Evolutionary conservation across 2,797 vertebrate genomes (phyloP).

Genomic region (Mareca strepera): DNA sequence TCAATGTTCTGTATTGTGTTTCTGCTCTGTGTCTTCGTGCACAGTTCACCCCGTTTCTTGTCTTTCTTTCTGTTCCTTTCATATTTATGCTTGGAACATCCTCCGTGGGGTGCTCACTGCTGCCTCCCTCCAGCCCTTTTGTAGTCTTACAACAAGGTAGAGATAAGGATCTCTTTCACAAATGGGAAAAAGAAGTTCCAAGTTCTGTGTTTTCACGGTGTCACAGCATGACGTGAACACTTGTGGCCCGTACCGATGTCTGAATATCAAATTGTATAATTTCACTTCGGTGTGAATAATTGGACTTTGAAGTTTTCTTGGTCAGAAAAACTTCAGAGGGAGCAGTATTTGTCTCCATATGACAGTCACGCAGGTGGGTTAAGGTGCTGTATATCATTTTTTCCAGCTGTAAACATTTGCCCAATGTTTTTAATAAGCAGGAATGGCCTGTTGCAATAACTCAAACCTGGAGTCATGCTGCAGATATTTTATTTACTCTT

Average conservation of each 20-base stretch:
- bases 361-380: background rate
- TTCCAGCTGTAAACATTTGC: background rate
- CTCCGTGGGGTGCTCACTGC: fast-evolving
- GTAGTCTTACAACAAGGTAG: fast-evolving
- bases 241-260: background rate
- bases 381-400: background rate
- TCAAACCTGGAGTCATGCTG: background rate
- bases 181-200: background rate
- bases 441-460: background rate
- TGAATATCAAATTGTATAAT: background rate
- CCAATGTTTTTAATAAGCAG: background rate
- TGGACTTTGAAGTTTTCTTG: background rate
- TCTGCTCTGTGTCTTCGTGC: background rate
- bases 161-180: background rate
- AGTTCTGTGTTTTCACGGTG: background rate
- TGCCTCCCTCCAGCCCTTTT: background rate
- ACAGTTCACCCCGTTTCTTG: background rate
- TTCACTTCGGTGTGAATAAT: background rate
- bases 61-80: fast-evolving
- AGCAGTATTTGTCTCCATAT: background rate
- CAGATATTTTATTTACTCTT: background rate
- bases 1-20: background rate
- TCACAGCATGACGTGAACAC: background rate
- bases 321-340: background rate
- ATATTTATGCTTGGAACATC: background rate